Percentiles rank a stretch among this genome's conserved stretches.
phyloP scores from a whole-genome alignment of 2,797 vertebrate genomes.

The Margarornis squamiger region DNA sequence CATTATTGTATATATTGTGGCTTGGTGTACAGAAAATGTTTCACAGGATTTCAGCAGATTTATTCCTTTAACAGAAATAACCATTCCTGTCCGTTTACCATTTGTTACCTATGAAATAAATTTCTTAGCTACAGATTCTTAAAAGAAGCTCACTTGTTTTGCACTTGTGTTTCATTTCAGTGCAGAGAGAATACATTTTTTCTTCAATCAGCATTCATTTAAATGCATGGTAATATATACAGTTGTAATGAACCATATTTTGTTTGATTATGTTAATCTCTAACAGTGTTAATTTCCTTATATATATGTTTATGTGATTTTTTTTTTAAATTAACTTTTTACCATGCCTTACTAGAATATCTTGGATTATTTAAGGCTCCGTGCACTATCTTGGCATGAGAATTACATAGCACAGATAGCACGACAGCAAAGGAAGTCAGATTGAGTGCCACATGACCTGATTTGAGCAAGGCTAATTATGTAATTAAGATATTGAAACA shows the following conservation, averaged over 20 bases:
- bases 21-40: constrained; percentile 70
- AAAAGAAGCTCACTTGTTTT: constrained; percentile 45
- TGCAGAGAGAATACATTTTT: constrained; percentile 47
- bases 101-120: constrained; percentile 54
- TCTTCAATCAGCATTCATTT: constrained; percentile 60
- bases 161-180: constrained; percentile 41
- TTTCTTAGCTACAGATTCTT: constrained; percentile 42
- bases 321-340: constrained; percentile 66
- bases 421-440: constrained; percentile 58
- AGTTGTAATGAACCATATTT: constrained; percentile 72
- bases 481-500: constrained; percentile 62
- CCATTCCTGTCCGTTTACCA: constrained; percentile 40
- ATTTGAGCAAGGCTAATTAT: constrained; percentile 58
- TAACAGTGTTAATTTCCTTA: constrained; percentile 75
- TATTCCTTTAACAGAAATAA: constrained; percentile 60
- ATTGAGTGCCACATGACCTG: constrained; percentile 56
- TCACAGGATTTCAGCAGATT: constrained; percentile 53
- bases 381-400: constrained; percentile 44
- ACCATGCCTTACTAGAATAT: constrained; percentile 40
- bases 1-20: constrained; percentile 76
- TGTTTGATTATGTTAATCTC: constrained; percentile 75
- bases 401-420: constrained; percentile 53
- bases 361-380: constrained; percentile 64
- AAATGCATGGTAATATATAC: constrained; percentile 72
- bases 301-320: constrained; percentile 73